Evolutionary conservation across 1,140 invertebrate genomes (phyloP), one percentile per base, ranked within the genome.

Genomic region (Pogonus chalceus): DNA sequence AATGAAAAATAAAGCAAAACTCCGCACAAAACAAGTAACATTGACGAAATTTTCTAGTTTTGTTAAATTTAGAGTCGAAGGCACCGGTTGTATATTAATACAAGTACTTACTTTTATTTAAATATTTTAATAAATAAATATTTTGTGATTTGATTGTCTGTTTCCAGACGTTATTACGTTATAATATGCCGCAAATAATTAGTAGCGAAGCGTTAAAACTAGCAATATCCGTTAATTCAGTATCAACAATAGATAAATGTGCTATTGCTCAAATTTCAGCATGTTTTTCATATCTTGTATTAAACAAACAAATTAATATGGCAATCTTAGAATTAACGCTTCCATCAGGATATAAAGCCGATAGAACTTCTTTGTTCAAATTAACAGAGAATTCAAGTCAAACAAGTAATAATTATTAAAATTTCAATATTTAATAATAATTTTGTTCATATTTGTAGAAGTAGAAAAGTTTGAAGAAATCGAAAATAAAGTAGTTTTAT

Each of bases 341-440:
- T 74, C 75, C 82, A 23, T 80, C 80, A 31, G 82, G 82, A 7
- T 84, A 79, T 65, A 63, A 72, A 24, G 75, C 79, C 1, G 76
- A 79, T 49, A 74, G 75, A 57, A 60, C 68, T 0, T 75, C 71
- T 24, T 57, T 80, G 2, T 66, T 74, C 50, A 61, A 67, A 20
- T 55, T 77, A 9, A 57, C 74, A 1, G 67, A 69, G 21, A 61
- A 68, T 50, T 58, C 60, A 47, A 26, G 7, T 51, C 1, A 12
- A 20, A 1, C 12, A 31, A 54, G 16, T 43, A 26, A 21, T 22
- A 37, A 35, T 14, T 35, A 22, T 1, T 35, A 49, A 14, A 2
- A 14, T 21, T 24, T 10, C 16, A 49, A 10, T 24, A 21, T 21
- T 49, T 7, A 20, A 24, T 7, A 49, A 14, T 23, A 23, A 18